Base-by-base conservation (phyloP, 2,888 invertebrate species). In the Sinodicranocentrus sp. region DNA sequence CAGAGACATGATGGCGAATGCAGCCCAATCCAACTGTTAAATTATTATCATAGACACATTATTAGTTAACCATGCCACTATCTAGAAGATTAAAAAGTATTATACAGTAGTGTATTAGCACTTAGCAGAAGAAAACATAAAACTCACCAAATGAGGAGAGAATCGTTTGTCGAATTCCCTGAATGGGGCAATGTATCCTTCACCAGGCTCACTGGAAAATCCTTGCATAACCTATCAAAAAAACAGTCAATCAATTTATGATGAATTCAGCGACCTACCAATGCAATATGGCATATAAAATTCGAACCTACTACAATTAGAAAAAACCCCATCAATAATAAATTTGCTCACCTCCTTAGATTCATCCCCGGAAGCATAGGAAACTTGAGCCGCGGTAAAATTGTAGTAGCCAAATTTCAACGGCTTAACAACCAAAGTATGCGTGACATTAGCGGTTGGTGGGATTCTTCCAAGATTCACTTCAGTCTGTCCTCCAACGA, bases 1-100 rank as follows among this genome's bases (percentile, higher is more conserved):
- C 86, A 98, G 92, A 26, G 98, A 96, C 97, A 99, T 98, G 77
- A 99, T 94, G 43, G 97, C 97, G 90, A 99, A 99, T 26, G 98
- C 97, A 75, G 95, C 93, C 99, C 99, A 99, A 91, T 98, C 98
- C 85, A 97, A 90, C 92, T 93, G 89, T 79, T n/a, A n/a, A n/a
- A n/a, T n/a, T n/a, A n/a, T n/a, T n/a, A n/a, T n/a, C n/a, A n/a
- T n/a, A n/a, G n/a, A n/a, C n/a, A n/a, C n/a, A n/a, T n/a, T n/a
- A n/a, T n/a, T n/a, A n/a, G n/a, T n/a, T n/a, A n/a, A n/a, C n/a
- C n/a, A n/a, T n/a, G n/a, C n/a, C n/a, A n/a, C n/a, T n/a, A n/a
- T n/a, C n/a, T n/a, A n/a, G n/a, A n/a, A n/a, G n/a, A n/a, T n/a
- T n/a, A n/a, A n/a, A n/a, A n/a, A n/a, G n/a, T n/a, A n/a, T n/a